Evolutionary conservation across 2,113 vertebrate species (phyloP), one percentile per base, ranked within the genome.

Genomic region (Muntiacus muntjak): DNA sequence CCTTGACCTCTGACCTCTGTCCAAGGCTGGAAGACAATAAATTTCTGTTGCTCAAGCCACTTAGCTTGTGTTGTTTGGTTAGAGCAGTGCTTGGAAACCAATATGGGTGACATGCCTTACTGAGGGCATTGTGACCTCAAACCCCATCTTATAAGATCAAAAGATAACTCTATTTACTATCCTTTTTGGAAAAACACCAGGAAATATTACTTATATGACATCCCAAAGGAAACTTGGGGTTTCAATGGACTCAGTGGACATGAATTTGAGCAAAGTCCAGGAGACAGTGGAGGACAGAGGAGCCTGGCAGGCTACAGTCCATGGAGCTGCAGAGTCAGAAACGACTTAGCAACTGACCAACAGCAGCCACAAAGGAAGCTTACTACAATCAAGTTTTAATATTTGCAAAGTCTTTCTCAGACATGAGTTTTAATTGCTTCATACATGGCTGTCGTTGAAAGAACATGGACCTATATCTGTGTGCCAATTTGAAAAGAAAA

Each of bases 21-120:
- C 17, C 5, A 3, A 3, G 2, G 21, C n/a, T 2, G 1, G 5
- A 36, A 28, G 26, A 43, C 5, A 3, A 11, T 17, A 30, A 16
- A 30, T 14, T 12, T 25, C 36, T 40, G n/a, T 17, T 54, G 30
- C 8, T 78, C 10, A 10, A 89, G 30, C 79, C 12, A 26, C 26
- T 3, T 19, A 12, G 10, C 26, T 14, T 15, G 7, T 4, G 1
- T 8, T 9, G 23, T 3, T 82, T 85, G 28, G 36, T 78, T 28
- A 28, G 5, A 62, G 9, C 21, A 12, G 60, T 19, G 25, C 19
- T 23, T 28, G 52, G 21, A 54, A 36, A 28, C 52, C 13, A 33
- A 17, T 4, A 0, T 7, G 7, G 11, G 17, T 28, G 6, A 12
- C 2, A 1, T 2, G 9, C 17, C 55, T 57, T 8, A 4, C 0